These are phyloP conservation scores for Amphipoea lucens DNA, from an alignment of 2,888 invertebrate species.

Conservation along the genomic window DNA sequence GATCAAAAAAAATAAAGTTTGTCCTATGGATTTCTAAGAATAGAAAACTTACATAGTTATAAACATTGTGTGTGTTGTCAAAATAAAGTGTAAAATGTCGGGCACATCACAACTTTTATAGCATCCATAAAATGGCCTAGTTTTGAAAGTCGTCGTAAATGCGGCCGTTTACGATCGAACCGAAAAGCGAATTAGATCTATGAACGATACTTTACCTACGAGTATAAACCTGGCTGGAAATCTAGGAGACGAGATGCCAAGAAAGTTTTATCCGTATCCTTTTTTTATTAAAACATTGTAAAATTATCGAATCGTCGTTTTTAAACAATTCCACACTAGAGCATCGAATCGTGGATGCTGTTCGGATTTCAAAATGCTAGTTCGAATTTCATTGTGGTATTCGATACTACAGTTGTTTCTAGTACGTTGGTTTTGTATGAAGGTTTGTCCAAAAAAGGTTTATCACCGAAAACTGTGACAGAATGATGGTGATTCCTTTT, in stretches of 20 bases:
- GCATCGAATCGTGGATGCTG: not conserved
- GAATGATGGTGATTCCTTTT: not conserved
- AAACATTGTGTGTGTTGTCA: constrained; percentile 27
- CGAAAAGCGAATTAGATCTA: constrained; percentile 69
- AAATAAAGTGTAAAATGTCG: constrained; percentile 69
- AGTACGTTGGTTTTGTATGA: not conserved
- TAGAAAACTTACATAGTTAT: constrained; percentile 12
- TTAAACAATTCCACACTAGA: not conserved
- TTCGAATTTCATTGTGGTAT: constrained; percentile 20
- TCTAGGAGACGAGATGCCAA: constrained; percentile 12
- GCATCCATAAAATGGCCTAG: constrained; percentile 69
- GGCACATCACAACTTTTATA: constrained; percentile 68
- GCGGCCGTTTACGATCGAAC: constrained; percentile 71
- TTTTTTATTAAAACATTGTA: not conserved
- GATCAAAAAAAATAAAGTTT: not conserved
- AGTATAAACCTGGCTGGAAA: constrained; percentile 33
- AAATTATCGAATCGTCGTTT: constrained; percentile 2
- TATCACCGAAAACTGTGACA: not conserved
- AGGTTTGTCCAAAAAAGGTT: not conserved
- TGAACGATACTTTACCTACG: constrained; percentile 50
- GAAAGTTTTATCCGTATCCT: not conserved
- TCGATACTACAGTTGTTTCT: not conserved
- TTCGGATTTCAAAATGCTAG: constrained; percentile 30
- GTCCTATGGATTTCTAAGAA: not conserved
- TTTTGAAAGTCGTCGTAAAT: constrained; percentile 74